phyloP scores from a whole-genome alignment of 2,113 vertebrate species.

The Cyprinodon variegatus region DNA sequence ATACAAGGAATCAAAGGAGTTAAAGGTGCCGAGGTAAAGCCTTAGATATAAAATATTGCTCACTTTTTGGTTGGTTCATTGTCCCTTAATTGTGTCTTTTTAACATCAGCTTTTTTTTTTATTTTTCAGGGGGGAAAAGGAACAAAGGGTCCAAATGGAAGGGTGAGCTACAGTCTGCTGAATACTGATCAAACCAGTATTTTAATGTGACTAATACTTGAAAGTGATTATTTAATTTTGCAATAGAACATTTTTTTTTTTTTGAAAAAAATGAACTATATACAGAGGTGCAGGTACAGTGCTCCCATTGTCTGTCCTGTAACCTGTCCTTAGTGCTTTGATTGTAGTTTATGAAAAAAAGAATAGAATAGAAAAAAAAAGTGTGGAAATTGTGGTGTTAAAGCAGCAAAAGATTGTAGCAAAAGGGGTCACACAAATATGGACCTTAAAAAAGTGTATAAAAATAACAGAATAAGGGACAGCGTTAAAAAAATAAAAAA shows the following conservation, averaged over 20 bases:
- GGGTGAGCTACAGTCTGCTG: constrained; percentile 57
- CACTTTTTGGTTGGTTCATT: neutral
- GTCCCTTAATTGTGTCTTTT: neutral
- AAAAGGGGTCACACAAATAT: too few relatives aligned
- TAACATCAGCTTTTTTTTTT: constrained; percentile 11
- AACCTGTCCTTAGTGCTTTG: neutral
- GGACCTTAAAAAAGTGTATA: too few relatives aligned
- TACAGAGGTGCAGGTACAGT: neutral
- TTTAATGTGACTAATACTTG: too few relatives aligned
- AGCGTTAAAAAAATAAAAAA: too few relatives aligned
- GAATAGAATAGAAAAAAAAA: too few relatives aligned
- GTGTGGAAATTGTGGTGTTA: too few relatives aligned
- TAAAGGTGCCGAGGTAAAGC: constrained; percentile 73
- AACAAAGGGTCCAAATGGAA: constrained; percentile 76
- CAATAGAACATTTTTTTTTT: neutral
- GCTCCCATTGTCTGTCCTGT: too few relatives aligned
- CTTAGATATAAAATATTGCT: constrained; percentile 4
- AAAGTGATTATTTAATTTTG: neutral
- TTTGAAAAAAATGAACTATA: neutral
- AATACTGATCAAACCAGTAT: neutral
- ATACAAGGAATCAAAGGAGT: constrained; percentile 72
- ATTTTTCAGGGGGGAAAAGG: constrained; percentile 68
- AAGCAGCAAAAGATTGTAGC: too few relatives aligned
- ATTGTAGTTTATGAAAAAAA: neutral
- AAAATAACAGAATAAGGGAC: too few relatives aligned